Evolutionary conservation across 1,140 invertebrate genomes (phyloP), one percentile per base, ranked within the genome.

Genomic region (Leptinotarsa defecta): DNA sequence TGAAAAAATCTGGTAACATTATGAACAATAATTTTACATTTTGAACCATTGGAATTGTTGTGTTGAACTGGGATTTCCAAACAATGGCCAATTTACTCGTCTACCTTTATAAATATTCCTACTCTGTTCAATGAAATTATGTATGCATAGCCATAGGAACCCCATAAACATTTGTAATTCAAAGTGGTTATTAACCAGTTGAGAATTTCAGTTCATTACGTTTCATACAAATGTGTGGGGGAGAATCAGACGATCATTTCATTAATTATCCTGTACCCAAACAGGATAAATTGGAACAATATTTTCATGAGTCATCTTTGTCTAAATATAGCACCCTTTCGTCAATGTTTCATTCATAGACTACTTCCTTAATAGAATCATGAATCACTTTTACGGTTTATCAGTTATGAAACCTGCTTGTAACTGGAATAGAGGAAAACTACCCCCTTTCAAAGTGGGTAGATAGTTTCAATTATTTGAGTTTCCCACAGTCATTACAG

Each of bases 261-360:
- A 57, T n/a, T 57, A 57, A 57, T 57, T 57, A 57, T 19, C 52
- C 52, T 17, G n/a, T 57, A 57, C 52, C 13, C 52, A 57, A 43
- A 57, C 52, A n/a, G 52, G 52, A 57, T 57, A 57, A 57, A 57
- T 57, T 57, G 13, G n/a, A 57, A 57, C 52, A 57, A 57, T 57
- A 57, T 17, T 4, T 57, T 57, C 15, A 57, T 57, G 52, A 57
- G n/a, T 57, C 52, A 57, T 57, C 17, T 57, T 57, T 19, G 52
- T 57, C n/a, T 57, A n/a, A 19, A 57, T 57, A 57, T 57, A 57
- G 52, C n/a, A 43, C 52, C 52, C 52, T 57, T 57, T n/a, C n/a
- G 52, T 57, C n/a, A 17, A 15, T n/a, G 52, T n/a, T 57, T n/a
- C 52, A 57, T 57, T 57, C 52, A 57, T 17, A 57, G 13, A 17